phyloP scores from a whole-genome alignment of 2,888 invertebrate genomes.

The Oscheius myriophilus region DNA sequence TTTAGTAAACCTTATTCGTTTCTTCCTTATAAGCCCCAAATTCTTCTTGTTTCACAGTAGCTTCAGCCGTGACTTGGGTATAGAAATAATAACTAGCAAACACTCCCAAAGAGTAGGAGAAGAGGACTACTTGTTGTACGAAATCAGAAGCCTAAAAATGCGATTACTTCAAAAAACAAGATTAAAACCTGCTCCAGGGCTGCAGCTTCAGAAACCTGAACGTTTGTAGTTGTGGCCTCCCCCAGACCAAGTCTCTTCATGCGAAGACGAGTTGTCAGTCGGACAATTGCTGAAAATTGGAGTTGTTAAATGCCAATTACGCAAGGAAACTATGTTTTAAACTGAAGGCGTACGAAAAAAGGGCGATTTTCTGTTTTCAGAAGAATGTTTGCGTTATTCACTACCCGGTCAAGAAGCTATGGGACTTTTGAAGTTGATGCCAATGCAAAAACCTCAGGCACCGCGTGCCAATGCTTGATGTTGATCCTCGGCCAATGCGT shows the following conservation, averaged over 20 bases:
- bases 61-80: constrained; percentile 54
- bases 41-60: constrained; percentile 48
- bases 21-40: constrained; percentile 12
- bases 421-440: no score
- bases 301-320: no score
- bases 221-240: constrained; percentile 40
- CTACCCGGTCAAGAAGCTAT: no score
- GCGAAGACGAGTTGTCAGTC: constrained; percentile 60
- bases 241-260: constrained; percentile 67
- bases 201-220: constrained; percentile 55
- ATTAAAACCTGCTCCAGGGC: constrained; percentile 64
- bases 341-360: no score
- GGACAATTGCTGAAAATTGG: no score
- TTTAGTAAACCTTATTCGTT: no score
- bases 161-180: background rate
- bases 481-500: no score
- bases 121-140: constrained; percentile 66
- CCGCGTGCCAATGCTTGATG: no score
- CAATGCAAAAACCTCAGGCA: no score
- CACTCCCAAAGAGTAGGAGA: constrained; percentile 65
- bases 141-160: constrained; percentile 59
- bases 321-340: no score
- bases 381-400: no score
- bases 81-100: constrained; percentile 64
- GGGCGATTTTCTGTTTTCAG: no score